A percentile compares a stretch with the other conserved stretches of the same genome.
Conservation (phyloP, 53 echinoderm and acorn worm species). For the Mesocentrotus franciscanus region DNA sequence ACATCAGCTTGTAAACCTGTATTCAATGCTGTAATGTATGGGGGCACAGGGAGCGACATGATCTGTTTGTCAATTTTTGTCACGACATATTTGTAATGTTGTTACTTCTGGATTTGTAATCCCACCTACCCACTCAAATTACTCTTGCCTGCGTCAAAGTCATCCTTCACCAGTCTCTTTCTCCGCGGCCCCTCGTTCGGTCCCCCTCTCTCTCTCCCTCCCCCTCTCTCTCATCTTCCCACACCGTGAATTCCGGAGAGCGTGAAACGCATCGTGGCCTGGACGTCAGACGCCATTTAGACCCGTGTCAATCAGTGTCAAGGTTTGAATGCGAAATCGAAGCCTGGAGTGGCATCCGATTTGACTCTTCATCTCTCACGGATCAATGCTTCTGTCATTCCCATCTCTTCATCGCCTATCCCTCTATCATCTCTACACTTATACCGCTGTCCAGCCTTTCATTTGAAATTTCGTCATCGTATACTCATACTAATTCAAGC, state of each 20-base stretch:
- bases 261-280: constrained; percentile 46
- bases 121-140: constrained; percentile 66
- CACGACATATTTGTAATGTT: constrained; percentile 52
- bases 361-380: constrained; percentile 4
- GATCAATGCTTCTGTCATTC: constrained; percentile 61
- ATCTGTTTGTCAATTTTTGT: constrained; percentile 59
- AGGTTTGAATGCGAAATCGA: constrained; percentile 47
- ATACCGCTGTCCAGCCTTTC: not conserved
- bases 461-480: not conserved
- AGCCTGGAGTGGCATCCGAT: constrained; percentile 53
- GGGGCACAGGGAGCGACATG: constrained; percentile 35
- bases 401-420: constrained; percentile 15
- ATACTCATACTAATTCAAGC: not conserved
- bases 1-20: not conserved
- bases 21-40: constrained; percentile 21
- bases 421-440: not conserved
- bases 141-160: constrained; percentile 43
- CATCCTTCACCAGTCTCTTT: constrained; percentile 11
- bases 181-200: not conserved
- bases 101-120: constrained; percentile 56
- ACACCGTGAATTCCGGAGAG: constrained; percentile 36
- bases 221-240: constrained; percentile 18
- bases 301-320: constrained; percentile 60
- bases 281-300: constrained; percentile 56
- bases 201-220: not conserved